Evolutionary conservation across 2,113 vertebrate genomes (phyloP), one percentile per base, ranked within the genome.

Genomic region (Ibidorhyncha struthersii): DNA sequence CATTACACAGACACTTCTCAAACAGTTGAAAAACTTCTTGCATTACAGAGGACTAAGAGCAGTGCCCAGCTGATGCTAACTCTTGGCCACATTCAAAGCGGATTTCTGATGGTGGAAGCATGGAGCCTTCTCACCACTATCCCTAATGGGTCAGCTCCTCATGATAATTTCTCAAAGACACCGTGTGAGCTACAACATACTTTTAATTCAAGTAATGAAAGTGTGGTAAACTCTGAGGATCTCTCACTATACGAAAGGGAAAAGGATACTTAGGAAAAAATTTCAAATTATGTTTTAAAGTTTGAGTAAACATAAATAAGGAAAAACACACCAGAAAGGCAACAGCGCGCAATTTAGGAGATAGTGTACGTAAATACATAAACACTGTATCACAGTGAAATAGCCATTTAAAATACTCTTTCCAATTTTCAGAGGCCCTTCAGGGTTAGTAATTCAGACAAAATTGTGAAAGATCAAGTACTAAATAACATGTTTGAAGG

Each of bases 201-300:
- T 91, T 95, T 66, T 65, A 89, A 76, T 52, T 85, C 70, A 93
- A 74, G 52, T 55, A 56, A 70, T 41, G 65, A 94, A 96, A 96
- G 90, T 93, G 92, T 96, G 91, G 92, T 93, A 94, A 91, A 96
- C 90, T 93, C 89, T 92, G 86, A 93, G 56, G 43, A 94, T 71
- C 71, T 89, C 89, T 95, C 58, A 70, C 79, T 91, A 91, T 36
- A 70, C 41, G 26, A 82, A 91, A 89, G 7, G 70, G 49, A 93
- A 82, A 71, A 72, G 88, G 65, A 85, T 59, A 89, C 82, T 88
- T n/a, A 86, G 82, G 94, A 79, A 62, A 82, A 92, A 90, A 89
- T 11, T 3, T 79, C 65, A 50, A 79, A 55, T 65, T 34, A 50
- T 15, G 14, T 71, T 82, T 86, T 80, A 77, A 97, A 96, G 88